phyloP scores from a whole-genome alignment of 2,888 invertebrate species.

The Periphyllus acericola region DNA sequence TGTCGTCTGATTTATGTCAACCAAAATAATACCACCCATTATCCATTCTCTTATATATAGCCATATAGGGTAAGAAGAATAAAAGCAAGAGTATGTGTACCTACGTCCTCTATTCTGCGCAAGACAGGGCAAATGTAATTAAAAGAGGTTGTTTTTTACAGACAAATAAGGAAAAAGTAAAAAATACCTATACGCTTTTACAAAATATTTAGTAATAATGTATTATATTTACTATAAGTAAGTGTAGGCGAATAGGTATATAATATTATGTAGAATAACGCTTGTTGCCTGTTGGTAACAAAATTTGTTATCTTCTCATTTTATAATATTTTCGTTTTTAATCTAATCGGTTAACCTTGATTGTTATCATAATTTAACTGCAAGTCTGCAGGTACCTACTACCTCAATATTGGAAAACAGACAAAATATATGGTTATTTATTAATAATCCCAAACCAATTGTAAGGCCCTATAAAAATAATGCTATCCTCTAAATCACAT shows the following conservation, averaged over 20 bases:
- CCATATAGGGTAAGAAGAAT: neutral
- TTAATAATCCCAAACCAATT: slow-evolving; percentile 13
- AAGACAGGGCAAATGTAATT: neutral
- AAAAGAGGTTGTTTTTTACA: neutral
- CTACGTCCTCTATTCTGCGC: neutral
- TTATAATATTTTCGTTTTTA: neutral
- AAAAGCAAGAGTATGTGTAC: neutral
- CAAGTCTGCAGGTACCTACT: neutral
- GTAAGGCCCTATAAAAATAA: neutral
- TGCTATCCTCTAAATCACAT: slow-evolving; percentile 4
- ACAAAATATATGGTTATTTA: neutral
- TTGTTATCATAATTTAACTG: slow-evolving; percentile 9
- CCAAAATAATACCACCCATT: neutral
- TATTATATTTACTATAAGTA: too few relatives aligned
- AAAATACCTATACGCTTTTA: neutral
- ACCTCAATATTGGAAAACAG: neutral
- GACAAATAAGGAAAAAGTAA: too few relatives aligned
- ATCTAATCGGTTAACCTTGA: slow-evolving; percentile 31
- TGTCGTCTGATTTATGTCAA: slow-evolving; percentile 8
- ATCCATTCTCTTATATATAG: too few relatives aligned
- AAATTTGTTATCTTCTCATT: neutral
- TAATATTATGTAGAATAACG: neutral
- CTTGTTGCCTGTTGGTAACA: neutral
- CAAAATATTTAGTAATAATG: neutral
- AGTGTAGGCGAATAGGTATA: neutral